A percentile compares a stretch with the other conserved stretches of the same genome.
phyloP scores from a whole-genome alignment of 1,140 invertebrate species.

The Hyposmocoma kahamanoa region DNA sequence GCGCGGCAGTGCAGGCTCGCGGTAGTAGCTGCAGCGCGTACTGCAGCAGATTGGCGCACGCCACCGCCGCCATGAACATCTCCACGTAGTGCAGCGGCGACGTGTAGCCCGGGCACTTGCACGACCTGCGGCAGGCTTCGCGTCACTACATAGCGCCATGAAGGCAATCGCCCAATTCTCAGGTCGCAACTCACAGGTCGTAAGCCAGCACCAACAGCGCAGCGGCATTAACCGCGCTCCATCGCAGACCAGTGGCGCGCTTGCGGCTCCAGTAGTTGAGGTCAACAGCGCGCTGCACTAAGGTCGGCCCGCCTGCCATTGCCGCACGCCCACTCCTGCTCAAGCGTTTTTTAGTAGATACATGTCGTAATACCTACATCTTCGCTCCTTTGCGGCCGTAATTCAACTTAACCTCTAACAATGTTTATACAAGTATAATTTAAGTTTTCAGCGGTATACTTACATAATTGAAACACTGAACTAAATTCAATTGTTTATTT shows the following conservation, averaged over 20 bases:
- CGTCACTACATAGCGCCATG: not conserved
- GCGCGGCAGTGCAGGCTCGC: slow-evolving; percentile 14
- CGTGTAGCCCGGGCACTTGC: slow-evolving; percentile 40
- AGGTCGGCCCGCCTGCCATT: too few species aligned
- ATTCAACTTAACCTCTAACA: too few species aligned
- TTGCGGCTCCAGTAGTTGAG: slow-evolving; percentile 43
- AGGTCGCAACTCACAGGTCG: slow-evolving; percentile 49
- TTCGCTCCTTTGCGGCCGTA: too few species aligned
- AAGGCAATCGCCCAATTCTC: not conserved
- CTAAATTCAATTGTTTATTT: too few species aligned
- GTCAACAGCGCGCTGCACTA: slow-evolving; percentile 41
- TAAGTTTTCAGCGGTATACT: too few species aligned
- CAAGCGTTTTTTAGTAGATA: too few species aligned
- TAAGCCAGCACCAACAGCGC: slow-evolving; percentile 41
- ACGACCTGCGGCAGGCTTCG: too few species aligned
- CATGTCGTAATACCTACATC: too few species aligned
- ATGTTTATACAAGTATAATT: too few species aligned
- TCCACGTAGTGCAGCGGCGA: slow-evolving; percentile 38
- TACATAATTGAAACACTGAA: too few species aligned
- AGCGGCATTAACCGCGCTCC: slow-evolving; percentile 39
- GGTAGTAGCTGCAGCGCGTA: slow-evolving; percentile 25
- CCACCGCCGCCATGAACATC: slow-evolving; percentile 24
- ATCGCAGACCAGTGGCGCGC: slow-evolving; percentile 35
- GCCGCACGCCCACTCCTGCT: too few species aligned
- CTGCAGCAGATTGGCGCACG: slow-evolving; percentile 35